A percentile compares a stretch with the other conserved stretches of the same genome.
These are phyloP conservation scores for Gracilinanus agilis DNA, from an alignment of 2,113 vertebrate genomes.

Conservation along the genomic window DNA sequence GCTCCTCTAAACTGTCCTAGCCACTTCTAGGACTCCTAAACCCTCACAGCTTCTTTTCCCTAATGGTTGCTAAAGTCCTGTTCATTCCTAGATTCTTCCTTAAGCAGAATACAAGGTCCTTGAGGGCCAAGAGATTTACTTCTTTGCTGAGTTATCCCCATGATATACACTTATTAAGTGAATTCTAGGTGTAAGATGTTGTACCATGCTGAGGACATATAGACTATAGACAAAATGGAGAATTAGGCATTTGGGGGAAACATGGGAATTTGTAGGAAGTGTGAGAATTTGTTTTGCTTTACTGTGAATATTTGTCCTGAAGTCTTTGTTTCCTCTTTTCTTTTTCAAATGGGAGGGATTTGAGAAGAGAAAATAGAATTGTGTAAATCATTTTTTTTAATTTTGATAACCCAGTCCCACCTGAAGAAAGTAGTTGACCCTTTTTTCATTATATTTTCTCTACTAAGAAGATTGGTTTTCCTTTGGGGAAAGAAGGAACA, in stretches of 20 bases:
- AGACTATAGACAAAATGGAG: neutral
- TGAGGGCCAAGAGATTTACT: neutral
- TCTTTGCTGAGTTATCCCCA: neutral
- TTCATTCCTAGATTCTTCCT: neutral
- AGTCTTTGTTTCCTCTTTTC: neutral
- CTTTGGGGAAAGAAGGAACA: neutral
- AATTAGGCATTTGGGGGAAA: neutral
- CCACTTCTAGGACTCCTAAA: neutral
- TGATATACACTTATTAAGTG: neutral
- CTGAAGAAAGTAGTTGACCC: neutral
- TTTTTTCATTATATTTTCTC: neutral
- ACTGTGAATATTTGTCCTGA: neutral
- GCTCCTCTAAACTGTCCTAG: neutral
- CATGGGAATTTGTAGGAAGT: neutral
- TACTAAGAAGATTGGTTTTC: neutral
- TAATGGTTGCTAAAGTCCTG: neutral
- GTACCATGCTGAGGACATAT: neutral
- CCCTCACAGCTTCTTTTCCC: neutral
- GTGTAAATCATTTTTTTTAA: neutral
- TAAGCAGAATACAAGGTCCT: neutral
- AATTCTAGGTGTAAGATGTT: neutral
- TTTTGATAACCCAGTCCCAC: neutral
- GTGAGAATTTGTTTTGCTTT: neutral
- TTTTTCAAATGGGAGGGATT: neutral
- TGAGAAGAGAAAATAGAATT: neutral